Evolutionary conservation across 2,113 vertebrate species (phyloP), one percentile per base, ranked within the genome.

Genomic region (Eonycteris spelaea): DNA sequence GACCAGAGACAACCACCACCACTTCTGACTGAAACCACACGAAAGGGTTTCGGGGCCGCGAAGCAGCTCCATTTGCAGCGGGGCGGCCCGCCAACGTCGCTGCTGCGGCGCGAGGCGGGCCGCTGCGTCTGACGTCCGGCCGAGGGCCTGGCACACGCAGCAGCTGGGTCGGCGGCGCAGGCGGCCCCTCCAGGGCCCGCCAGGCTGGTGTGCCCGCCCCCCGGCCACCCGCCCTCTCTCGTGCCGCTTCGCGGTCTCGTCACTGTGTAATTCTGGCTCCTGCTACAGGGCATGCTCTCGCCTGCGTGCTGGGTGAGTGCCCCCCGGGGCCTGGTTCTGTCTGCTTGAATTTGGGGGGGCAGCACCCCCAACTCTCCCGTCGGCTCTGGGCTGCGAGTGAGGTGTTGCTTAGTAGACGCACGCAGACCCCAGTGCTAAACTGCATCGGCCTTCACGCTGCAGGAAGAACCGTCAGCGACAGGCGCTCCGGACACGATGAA

Each of bases 1-100:
- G 75, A 71, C 55, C 91, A 94, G 82, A 95, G 67, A 40, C 61
- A 83, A 57, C 91, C 82, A 90, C 35, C 35, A 82, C 94, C 95
- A 74, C 88, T 88, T 95, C 97, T 97, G 33, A 97, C 80, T 75
- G 18, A 67, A 73, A 90, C 93, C 96, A 95, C 96, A 92, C n/a
- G 2, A 71, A 86, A 97, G 87, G 63, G 6, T 15, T 33, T 5
- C 3, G 90, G 35, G 68, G 92, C 86, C n/a, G 19, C 16, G 59
- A 73, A 86, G 84, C 10, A 4, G 30, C 75, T 95, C 92, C 92
- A 40, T 55, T 35, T 90, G 86, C 21, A 14, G 7, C 6, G 71
- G 90, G 96, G 82, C 94, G 79, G 92, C 21, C 9, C 53, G 80
- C 74, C 45, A 61, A 15, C 5, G 78, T 86, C 92, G 61, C 43